Evolutionary conservation across 2,888 invertebrate species (phyloP).

Genomic region (Trachelus stipa): DNA sequence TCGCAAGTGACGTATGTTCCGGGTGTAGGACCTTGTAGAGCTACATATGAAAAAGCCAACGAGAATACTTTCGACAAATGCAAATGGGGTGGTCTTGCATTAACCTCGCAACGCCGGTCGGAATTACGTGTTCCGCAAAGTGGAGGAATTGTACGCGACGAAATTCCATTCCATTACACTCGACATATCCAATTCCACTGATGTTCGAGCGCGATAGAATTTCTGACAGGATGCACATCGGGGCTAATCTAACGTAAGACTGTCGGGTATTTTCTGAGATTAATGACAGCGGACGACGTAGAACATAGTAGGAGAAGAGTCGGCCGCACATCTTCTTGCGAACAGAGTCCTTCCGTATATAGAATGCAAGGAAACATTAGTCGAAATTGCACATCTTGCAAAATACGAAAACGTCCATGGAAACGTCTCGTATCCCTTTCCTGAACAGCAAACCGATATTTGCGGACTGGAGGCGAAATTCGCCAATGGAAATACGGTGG

Average conservation of each 20-base stretch:
- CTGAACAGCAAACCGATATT: not conserved
- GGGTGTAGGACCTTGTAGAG: not conserved
- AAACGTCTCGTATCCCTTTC: not conserved
- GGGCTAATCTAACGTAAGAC: not conserved
- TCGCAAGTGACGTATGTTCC: not conserved
- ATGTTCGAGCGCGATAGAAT: not conserved
- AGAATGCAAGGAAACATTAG: not conserved
- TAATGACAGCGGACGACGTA: not conserved
- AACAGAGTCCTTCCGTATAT: not conserved
- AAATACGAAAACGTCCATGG: not conserved
- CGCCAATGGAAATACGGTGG: not conserved
- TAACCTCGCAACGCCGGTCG: not conserved
- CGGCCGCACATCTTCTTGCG: not conserved
- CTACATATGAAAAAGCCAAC: not conserved
- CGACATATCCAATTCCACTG: not conserved
- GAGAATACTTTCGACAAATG: not conserved
- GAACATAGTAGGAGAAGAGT: not conserved
- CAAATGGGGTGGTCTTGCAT: not conserved
- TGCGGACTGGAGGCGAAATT: not conserved
- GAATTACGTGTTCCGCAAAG: not conserved
- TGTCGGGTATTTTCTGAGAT: not conserved
- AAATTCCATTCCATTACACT: not conserved
- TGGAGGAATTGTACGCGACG: not conserved
- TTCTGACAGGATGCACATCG: not conserved
- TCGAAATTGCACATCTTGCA: not conserved